Evolutionary conservation across 1,140 invertebrate genomes (phyloP), one percentile per base, ranked within the genome.

Genomic region (Nomia melanderi): DNA sequence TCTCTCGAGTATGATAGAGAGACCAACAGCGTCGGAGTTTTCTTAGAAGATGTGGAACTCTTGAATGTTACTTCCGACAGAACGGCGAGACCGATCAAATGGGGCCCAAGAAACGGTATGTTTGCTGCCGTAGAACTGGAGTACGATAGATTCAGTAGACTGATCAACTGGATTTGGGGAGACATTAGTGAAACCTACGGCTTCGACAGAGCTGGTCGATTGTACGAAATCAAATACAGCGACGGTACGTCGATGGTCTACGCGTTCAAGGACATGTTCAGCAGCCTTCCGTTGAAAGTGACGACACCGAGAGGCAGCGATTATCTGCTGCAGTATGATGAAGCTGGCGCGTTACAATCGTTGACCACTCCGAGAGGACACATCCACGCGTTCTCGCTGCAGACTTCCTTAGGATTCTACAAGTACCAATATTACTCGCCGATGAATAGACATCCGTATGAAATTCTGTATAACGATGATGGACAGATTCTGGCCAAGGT

Each of bases 1-100:
- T 97, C 97, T 0, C 92, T 99, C 5, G 98, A 99, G 88, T 99
- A 98, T 88, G 97, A 99, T 88, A 93, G 97, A 84, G 96, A 96
- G 60, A 96, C 96, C 0, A 96, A 97, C 62, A 97, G 97, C 0
- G 97, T 99, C 17, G 96, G 97, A 0, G 96, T 97, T 0, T 96
- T 98, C 80, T 96, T 97, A 92, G 97, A 98, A 85, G 97, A 97
- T 79, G 95, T 96, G 1, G 96, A 98, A 90, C 93, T 99, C 4
- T 92, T 99, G 2, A 98, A 98, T 83, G 96, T 99, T 0, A 97
- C 96, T 0, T 99, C 99, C 86, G 98, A 99, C 87, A 94, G 95
- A 82, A 96, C 96, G n/a, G 96, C 97, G 0, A 94, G 97, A 77
- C 97, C 98, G 0, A 94, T 97, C 0, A 96, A 96, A 87, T 99